Evolutionary conservation across 2,888 invertebrate genomes (phyloP).

Genomic region (Diarsia rubi): DNA sequence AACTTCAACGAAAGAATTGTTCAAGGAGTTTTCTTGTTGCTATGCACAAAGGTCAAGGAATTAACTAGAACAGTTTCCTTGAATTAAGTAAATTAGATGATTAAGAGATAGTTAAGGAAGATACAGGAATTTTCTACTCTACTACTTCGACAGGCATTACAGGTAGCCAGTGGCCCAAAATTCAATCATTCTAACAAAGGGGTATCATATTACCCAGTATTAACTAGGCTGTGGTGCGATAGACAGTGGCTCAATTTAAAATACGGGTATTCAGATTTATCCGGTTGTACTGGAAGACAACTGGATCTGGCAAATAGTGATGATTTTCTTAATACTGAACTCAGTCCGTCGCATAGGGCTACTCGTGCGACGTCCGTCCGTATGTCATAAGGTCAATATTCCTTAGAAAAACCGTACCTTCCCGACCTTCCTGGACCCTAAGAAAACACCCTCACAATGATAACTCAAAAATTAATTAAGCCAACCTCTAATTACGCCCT

Average conservation of each 20-base stretch:
- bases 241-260: too few species aligned
- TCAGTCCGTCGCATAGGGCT: too few species aligned
- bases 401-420: neutral
- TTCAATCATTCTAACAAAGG: too few species aligned
- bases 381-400: neutral
- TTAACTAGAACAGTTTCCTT: conserved; percentile 17
- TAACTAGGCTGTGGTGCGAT: too few species aligned
- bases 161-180: too few species aligned
- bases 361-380: too few species aligned
- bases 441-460: conserved; percentile 10
- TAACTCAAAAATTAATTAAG: conserved; percentile 52
- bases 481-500: conserved; percentile 35
- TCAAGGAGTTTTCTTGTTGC: conserved; percentile 17
- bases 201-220: too few species aligned
- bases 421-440: neutral
- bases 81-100: conserved; percentile 14
- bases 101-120: conserved; percentile 3
- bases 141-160: neutral
- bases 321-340: too few species aligned
- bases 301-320: too few species aligned
- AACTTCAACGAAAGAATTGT: conserved; percentile 16
- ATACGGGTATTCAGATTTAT: too few species aligned
- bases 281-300: too few species aligned
- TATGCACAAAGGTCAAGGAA: conserved; percentile 17
- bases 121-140: neutral